Evolutionary conservation across 1,140 invertebrate species (phyloP), one percentile per base, ranked within the genome.

Genomic region (Zophobas atratus): DNA sequence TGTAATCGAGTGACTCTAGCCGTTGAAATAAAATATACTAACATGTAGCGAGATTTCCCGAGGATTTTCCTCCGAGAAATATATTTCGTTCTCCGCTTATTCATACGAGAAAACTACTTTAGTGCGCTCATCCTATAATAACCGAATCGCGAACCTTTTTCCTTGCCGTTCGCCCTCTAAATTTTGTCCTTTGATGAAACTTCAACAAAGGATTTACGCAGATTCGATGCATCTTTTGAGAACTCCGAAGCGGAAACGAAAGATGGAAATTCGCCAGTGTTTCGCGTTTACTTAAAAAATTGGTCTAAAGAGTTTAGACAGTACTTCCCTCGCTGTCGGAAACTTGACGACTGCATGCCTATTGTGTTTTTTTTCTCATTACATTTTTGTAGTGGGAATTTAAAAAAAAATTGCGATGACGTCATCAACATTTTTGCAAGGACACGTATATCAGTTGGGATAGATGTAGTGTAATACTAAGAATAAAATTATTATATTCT

Each of bases 181-280:
- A 51, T n/a, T 51, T 51, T 51, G 49, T 51, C 49, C 43, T 51
- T 20, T 51, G 49, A 51, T 51, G 20, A 51, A 51, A 20, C 49
- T 46, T 8, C 43, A 46, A 46, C 43, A 46, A 8, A 46, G 43
- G 43, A 4, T 46, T 8, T 4, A 46, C 3, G 8, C 43, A 46
- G 43, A 46, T 46, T 46, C 8, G 8, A 46, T 46, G 43, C 43
- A 46, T 8, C 3, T 8, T 46, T 46, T 46, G 43, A 46, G 3
- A 20, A 46, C 43, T 46, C 3, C 43, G 8, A 46, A 46, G 43
- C 8, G 3, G 43, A 20, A 20, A 20, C 20, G 20, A 20, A 20
- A 20, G 20, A 20, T 20, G 20, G 20, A 20, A 20, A 20, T 20
- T 20, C 20, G 20, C 20, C 20, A 20, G 20, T 20, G 20, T 20